These are phyloP conservation scores for Lepas anatifera DNA, from an alignment of 2,888 invertebrate genomes.

Conservation along the genomic window DNA sequence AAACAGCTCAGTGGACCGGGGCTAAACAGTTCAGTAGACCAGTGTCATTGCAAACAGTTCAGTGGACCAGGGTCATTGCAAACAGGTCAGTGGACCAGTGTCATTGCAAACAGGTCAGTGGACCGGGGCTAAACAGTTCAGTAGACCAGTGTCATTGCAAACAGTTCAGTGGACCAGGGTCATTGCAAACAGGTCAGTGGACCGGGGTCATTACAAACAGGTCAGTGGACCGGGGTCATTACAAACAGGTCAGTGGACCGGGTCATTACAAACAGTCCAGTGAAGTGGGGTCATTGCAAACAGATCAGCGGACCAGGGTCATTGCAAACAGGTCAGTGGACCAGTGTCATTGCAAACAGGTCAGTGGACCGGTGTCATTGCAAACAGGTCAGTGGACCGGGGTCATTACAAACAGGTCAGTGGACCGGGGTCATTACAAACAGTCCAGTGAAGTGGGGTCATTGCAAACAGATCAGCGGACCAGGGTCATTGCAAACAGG, in stretches of 20 bases:
- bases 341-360: neutral
- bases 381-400: neutral
- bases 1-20: too few species aligned
- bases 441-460: too few species aligned
- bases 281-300: neutral
- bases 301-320: neutral
- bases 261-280: neutral
- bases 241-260: neutral
- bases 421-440: neutral
- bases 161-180: too few species aligned
- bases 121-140: neutral
- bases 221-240: neutral
- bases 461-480: too few species aligned
- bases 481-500: too few species aligned
- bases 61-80: too few species aligned
- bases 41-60: too few species aligned
- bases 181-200: neutral
- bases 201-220: neutral
- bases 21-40: too few species aligned
- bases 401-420: neutral
- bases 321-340: neutral
- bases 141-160: neutral
- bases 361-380: neutral
- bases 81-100: neutral
- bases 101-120: neutral